Evolutionary conservation across 2,113 vertebrate species (phyloP), one percentile per base, ranked within the genome.

Genomic region (Chlorodrepanis virens): DNA sequence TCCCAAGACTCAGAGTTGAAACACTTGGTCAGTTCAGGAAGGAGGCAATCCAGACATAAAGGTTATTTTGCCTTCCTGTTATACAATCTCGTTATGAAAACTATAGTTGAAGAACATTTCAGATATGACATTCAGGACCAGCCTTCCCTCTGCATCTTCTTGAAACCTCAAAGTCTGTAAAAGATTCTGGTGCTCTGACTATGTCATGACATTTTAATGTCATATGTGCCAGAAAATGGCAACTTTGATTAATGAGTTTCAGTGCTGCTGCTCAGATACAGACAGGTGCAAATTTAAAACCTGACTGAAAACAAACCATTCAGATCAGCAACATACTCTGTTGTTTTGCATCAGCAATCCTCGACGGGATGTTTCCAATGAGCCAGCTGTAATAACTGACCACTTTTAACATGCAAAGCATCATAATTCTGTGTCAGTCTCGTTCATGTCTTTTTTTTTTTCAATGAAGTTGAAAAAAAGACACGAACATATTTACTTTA

Each of bases 281-380:
- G 8, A n/a, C 22, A 86, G 39, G 65, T 13, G 4, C 5, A 37
- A 89, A 35, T 53, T 85, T 56, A 53, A 76, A 90, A 86, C 3
- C 6, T 54, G 37, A 80, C 25, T 61, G 59, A 31, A 68, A 93
- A 71, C 24, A 44, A 33, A 90, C 49, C n/a, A 56, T 40, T 65
- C 22, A 33, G 12, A 88, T 53, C 53, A 76, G 37, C 75, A 80
- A 33, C 22, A 63, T 28, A 27, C 14, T 19, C 11, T 56, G 25
- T 13, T 54, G 24, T 12, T 87, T 53, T n/a, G 28, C 18, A 69
- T 42, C 53, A 61, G 45, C 40, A 80, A 5, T 14, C 22, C 65
- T 56, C 85, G 63, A 56, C 53, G 64, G 12, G 16, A 57, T 0
- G 0, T 1, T 8, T 37, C 29, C 44, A 56, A 7, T 28, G 52